Conservation (phyloP, 1,140 invertebrate genomes). For the Paraescarpia echinospica region DNA sequence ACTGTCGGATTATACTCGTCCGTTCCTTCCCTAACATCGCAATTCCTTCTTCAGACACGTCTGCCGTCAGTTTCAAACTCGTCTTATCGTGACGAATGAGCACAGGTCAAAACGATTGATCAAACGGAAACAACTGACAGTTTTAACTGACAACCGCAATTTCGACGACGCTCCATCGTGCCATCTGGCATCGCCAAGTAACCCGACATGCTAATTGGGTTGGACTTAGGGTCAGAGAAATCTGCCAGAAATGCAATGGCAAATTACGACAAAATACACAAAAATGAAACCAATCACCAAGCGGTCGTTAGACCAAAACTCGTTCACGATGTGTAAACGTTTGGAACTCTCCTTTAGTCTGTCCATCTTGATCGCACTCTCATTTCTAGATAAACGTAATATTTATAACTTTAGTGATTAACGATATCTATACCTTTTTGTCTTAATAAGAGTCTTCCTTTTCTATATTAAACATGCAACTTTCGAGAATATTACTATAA, state of each 20-base stretch:
- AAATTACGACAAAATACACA: neutral
- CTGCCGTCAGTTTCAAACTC: neutral
- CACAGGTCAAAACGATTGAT: neutral
- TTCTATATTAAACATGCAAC: too few species aligned
- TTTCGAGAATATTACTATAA: too few species aligned
- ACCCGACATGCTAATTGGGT: neutral
- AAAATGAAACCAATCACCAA: neutral
- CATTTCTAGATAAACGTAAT: too few species aligned
- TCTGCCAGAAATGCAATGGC: neutral
- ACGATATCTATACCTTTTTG: too few species aligned
- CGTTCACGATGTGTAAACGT: too few species aligned
- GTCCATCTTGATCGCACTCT: too few species aligned
- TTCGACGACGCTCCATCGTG: neutral
- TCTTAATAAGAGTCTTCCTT: too few species aligned
- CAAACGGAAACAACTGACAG: neutral
- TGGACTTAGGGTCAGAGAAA: neutral
- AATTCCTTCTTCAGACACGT: neutral
- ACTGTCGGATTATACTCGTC: too few species aligned
- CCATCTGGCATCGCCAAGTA: neutral
- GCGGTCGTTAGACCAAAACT: too few species aligned
- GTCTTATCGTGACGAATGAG: neutral
- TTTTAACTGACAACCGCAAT: neutral
- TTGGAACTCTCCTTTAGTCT: too few species aligned
- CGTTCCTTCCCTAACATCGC: too few species aligned
- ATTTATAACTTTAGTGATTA: too few species aligned